Evolutionary conservation across 1,140 invertebrate species (phyloP).

Genomic region (Harpegnathos saltator): DNA sequence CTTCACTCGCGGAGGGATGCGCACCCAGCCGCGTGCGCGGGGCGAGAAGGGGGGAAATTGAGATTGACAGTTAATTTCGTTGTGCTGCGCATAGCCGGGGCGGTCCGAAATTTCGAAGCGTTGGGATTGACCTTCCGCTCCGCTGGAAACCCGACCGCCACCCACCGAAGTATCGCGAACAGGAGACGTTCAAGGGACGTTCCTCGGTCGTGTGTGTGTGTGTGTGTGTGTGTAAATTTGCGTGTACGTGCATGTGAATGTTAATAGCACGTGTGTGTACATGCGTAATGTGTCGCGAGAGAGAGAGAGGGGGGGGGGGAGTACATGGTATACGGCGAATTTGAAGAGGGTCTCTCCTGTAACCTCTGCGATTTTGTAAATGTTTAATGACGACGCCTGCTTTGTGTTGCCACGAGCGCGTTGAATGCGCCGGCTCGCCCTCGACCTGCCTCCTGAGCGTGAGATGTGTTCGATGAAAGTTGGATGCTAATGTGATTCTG

Average conservation of each 20-base stretch:
- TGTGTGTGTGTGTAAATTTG: no score
- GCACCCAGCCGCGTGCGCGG: slow-evolving; percentile 6
- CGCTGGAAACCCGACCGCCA: slow-evolving; percentile 73
- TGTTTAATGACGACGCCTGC: slow-evolving; percentile 38
- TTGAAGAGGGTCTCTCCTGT: slow-evolving; percentile 16
- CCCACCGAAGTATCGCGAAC: slow-evolving; percentile 54
- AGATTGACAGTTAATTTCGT: slow-evolving; percentile 86
- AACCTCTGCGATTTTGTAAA: slow-evolving; percentile 41
- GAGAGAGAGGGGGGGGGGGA: slow-evolving; percentile 8
- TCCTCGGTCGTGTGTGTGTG: not conserved
- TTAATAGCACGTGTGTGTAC: not conserved
- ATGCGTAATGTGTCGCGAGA: slow-evolving; percentile 15
- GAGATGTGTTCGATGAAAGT: slow-evolving; percentile 43
- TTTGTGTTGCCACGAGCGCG: not conserved
- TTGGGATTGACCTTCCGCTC: slow-evolving; percentile 83
- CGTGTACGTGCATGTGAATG: not conserved
- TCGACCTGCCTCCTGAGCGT: not conserved
- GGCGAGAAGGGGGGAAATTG: slow-evolving; percentile 79
- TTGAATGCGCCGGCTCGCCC: slow-evolving; percentile 20
- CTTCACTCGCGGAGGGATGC: slow-evolving; percentile 34
- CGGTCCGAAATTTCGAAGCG: slow-evolving; percentile 82
- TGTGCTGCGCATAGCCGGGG: slow-evolving; percentile 69
- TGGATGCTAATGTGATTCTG: slow-evolving; percentile 48
- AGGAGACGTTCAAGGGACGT: slow-evolving; percentile 51
- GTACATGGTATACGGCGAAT: slow-evolving; percentile 52